Percentiles rank a stretch among this genome's conserved stretches.
Evolutionary conservation across 2,113 vertebrate species (phyloP).

Genomic region (Semnornis frantzii): DNA sequence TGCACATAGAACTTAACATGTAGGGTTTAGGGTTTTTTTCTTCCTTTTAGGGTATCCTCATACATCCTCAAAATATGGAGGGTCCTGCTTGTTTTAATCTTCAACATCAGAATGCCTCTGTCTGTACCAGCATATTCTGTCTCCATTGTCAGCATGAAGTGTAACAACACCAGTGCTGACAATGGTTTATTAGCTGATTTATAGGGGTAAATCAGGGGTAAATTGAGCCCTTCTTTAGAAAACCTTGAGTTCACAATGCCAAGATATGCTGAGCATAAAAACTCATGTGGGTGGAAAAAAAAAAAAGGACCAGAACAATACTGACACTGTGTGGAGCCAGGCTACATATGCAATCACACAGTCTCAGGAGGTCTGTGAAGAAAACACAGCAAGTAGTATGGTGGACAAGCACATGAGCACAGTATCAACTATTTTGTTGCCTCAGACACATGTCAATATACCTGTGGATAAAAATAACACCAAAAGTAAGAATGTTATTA

Average conservation of each 20-base stretch:
- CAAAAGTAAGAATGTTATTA: neutral
- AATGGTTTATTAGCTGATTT: slow-evolving; percentile 70
- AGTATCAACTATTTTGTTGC: neutral
- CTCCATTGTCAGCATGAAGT: slow-evolving; percentile 17
- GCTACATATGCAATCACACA: slow-evolving; percentile 36
- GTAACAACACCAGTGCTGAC: slow-evolving; percentile 27
- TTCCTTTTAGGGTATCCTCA: neutral
- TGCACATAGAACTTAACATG: neutral
- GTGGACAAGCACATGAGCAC: neutral
- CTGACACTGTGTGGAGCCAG: slow-evolving; percentile 61
- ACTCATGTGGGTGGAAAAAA: neutral
- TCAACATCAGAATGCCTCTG: neutral
- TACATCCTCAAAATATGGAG: neutral
- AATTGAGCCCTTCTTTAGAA: slow-evolving; percentile 61
- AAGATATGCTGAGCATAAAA: slow-evolving; percentile 62
- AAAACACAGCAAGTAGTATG: neutral
- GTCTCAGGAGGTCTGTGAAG: slow-evolving; percentile 5
- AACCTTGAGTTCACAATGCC: slow-evolving; percentile 46
- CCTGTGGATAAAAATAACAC: neutral
- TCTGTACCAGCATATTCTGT: neutral
- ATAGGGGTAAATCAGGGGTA: slow-evolving; percentile 73
- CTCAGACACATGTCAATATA: neutral
- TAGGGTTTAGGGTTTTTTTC: neutral
- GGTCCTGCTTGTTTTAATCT: neutral
- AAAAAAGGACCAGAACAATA: slow-evolving; percentile 52